phyloP scores from a whole-genome alignment of 2,888 invertebrate genomes.

The Eurytoma adleriae region DNA sequence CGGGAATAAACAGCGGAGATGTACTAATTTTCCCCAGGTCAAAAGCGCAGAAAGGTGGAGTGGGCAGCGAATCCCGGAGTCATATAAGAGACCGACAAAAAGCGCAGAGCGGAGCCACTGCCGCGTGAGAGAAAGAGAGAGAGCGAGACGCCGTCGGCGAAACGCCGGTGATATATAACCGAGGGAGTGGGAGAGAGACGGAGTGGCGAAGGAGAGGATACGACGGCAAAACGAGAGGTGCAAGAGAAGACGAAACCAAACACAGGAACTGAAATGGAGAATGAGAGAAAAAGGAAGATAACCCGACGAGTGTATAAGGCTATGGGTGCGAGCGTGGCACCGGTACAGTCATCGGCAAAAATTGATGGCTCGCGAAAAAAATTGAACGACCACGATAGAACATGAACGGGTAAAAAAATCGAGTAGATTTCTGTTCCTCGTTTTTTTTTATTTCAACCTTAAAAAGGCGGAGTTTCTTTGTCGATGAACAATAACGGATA shows the following conservation, averaged over 20 bases:
- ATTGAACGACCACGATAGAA: too few relatives aligned
- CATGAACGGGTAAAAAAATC: too few relatives aligned
- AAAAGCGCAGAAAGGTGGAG: conserved; percentile 7
- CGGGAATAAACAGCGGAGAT: conserved; percentile 43
- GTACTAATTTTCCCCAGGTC: conserved; percentile 52
- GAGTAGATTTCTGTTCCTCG: too few relatives aligned
- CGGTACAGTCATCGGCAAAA: background rate
- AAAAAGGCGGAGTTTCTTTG: too few relatives aligned
- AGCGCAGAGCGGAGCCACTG: background rate
- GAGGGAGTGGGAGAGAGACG: background rate
- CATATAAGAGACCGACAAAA: conserved; percentile 38
- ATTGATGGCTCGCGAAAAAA: too few relatives aligned
- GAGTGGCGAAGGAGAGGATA: background rate
- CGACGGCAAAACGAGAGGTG: background rate
- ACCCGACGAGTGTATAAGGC: background rate
- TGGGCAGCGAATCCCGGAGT: conserved; percentile 30
- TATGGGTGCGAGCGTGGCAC: conserved; percentile 1
- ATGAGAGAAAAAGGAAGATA: conserved; percentile 22
- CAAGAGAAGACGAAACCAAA: conserved; percentile 26
- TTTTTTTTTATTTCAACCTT: too few relatives aligned
- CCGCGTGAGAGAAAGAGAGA: conserved; percentile 7
- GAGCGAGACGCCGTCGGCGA: background rate
- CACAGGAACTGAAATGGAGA: conserved; percentile 21
- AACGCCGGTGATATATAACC: conserved; percentile 4
- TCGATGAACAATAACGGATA: too few relatives aligned